Evolutionary conservation across 2,888 invertebrate genomes (phyloP).

Genomic region (Eupithecia subfuscata): DNA sequence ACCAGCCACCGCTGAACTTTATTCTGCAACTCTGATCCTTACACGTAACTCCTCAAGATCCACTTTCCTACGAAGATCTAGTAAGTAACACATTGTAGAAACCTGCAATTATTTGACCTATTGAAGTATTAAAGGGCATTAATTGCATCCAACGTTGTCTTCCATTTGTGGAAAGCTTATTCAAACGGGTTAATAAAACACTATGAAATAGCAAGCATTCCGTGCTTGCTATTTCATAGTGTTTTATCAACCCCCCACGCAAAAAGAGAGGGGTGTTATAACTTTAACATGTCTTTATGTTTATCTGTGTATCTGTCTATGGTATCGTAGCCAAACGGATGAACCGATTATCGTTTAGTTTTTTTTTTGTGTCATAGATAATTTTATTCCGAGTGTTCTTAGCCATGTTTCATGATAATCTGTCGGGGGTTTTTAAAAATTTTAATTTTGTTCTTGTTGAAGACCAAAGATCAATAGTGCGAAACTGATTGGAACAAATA

Average conservation of each 20-base stretch:
- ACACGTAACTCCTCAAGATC: conserved; percentile 8
- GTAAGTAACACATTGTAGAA: conserved; percentile 14
- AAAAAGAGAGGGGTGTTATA: too few species aligned
- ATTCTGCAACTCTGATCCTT: conserved; percentile 25
- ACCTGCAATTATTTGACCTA: conserved; percentile 35
- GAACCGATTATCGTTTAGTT: too few species aligned
- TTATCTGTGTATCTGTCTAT: too few species aligned
- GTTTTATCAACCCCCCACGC: too few species aligned
- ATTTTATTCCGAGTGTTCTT: too few species aligned
- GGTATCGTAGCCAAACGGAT: too few species aligned
- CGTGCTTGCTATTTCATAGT: background rate
- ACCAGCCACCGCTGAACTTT: conserved; percentile 49
- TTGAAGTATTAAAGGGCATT: conserved; percentile 35
- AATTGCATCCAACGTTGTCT: conserved; percentile 25
- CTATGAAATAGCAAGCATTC: too few species aligned
- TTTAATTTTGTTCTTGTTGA: too few species aligned
- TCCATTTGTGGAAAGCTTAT: conserved; percentile 2
- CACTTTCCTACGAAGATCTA: conserved; percentile 10
- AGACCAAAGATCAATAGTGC: background rate
- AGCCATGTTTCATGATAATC: too few species aligned
- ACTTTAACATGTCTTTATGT: too few species aligned
- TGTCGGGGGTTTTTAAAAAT: too few species aligned
- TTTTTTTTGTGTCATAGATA: too few species aligned
- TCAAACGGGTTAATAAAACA: background rate
- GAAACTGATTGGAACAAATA: background rate